Base-by-base conservation (phyloP, 2,797 vertebrate genomes). In the Rhadinocentrus ornatus region DNA sequence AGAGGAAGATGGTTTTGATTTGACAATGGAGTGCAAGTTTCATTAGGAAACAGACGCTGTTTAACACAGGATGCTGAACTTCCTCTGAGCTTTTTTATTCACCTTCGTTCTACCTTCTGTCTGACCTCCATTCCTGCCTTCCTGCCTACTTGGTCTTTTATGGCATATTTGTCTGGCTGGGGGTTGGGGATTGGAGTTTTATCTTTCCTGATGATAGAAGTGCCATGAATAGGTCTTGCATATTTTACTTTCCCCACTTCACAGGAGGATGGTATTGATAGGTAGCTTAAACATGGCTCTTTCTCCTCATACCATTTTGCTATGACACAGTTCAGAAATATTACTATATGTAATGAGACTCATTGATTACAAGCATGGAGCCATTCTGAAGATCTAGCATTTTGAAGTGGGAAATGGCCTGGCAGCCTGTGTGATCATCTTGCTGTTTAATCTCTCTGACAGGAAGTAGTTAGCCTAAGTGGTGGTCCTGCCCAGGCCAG, bases 401-500 rank as follows among this genome's bases (percentile, higher is more conserved):
- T 65, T 62, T 22, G 63, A 79, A 86, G 73, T 77, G 77, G 79
- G 63, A 76, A 80, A 80, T 35, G 22, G 55, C 65, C 76, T 53
- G 71, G 79, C 75, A 73, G 82, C 63, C 68, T 69, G 56, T 70
- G 57, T 75, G 81, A 92, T 91, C 72, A 69, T 88, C 69, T 73
- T 71, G 41, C 60, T 71, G 67, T 92, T 85, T 93, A 93, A 95
- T 95, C 95, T 93, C 66, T 86, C 77, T 87, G 85, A 89, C 92
- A 95, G 96, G 96, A 97, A 96, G 94, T 95, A 94, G 93, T 95
- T 96, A 94, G 88, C 73, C 87, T 93, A 94, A 94, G 93, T 94
- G 92, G 93, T 73, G 92, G 94, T 93, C 95, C 94, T 90, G 91
- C 95, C 95, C 94, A 92, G 88, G 88, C 92, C 91, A 93, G 92